Evolutionary conservation across 2,113 vertebrate genomes (phyloP).

Genomic region (Phocoena phocoena): DNA sequence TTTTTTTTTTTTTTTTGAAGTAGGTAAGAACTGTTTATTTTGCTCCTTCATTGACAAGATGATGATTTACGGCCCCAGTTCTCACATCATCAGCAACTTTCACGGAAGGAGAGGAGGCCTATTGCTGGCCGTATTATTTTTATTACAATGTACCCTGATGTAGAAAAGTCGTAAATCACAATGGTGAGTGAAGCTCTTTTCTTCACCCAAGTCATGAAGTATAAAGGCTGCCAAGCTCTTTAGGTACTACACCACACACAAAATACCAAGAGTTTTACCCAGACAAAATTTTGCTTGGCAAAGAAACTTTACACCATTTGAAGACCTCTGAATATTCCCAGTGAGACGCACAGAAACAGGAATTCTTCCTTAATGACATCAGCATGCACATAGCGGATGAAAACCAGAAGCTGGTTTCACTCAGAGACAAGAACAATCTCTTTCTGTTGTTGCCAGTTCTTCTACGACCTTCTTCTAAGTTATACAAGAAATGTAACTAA

Average conservation of each 20-base stretch:
- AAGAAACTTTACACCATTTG: background rate
- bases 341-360: background rate
- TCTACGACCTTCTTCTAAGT: background rate
- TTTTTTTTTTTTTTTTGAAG: too few species aligned
- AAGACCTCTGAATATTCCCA: slow-evolving; percentile 33
- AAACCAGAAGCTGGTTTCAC: background rate
- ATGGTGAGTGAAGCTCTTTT: background rate
- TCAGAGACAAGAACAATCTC: background rate
- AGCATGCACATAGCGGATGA: background rate
- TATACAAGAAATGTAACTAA: slow-evolving; percentile 11
- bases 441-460: background rate
- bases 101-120: background rate
- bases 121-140: background rate
- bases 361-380: background rate
- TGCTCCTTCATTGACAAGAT: background rate
- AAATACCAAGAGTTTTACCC: background rate
- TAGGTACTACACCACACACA: background rate
- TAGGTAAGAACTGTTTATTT: background rate
- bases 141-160: background rate
- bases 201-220: background rate
- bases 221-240: background rate
- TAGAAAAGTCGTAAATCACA: background rate
- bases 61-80: background rate
- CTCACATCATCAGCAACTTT: background rate
- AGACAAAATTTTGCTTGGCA: background rate